Base-by-base conservation (phyloP, 1,140 invertebrate genomes). In the Drosophila arizonae region DNA sequence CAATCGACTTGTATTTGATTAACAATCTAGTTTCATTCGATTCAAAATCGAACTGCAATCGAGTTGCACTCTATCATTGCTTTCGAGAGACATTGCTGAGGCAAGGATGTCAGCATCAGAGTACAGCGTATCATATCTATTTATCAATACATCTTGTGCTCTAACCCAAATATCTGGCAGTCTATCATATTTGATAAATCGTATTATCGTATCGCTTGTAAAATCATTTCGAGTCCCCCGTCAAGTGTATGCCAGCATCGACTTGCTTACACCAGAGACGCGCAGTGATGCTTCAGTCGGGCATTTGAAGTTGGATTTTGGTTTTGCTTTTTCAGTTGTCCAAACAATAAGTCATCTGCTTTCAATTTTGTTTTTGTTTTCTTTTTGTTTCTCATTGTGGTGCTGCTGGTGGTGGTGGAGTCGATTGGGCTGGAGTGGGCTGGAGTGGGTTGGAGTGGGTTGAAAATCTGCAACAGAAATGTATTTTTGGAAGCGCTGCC, bases 311-410 rank as follows among this genome's bases (percentile, higher is more conserved):
- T 46, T 11, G 43, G 43, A 17, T 46, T n/a, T 17, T 4, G 43
- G 43, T 3, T 46, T 46, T 46, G 43, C 43, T 46, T 46, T 46
- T 21, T 17, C 43, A 46, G 43, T 17, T 46, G 43, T 46, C 43
- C 43, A 46, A 46, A 46, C 43, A 46, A 46, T 46, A 46, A 46
- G n/a, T 46, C 43, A 46, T 46, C 43, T 46, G 43, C n/a, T 46
- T 46, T 46, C 26, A 15, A 6, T 52, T 26, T 52, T n/a, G 50
- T 30, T 51, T 51, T 51, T 52, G 50, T 52, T 52, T 52, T 52
- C 13, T 17, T 46, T 46, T 46, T 46, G 43, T 4, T 45, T 45
- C 11, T 15, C 3, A 13, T 43, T 43, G 13, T 15, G 43, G 13
- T 45, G 13, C 15, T 15, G 13, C 13, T 43, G 43, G n/a, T 45